Evolutionary conservation across 2,797 vertebrate genomes (phyloP), one percentile per base, ranked within the genome.

Genomic region (Geotrypetes seraphini): DNA sequence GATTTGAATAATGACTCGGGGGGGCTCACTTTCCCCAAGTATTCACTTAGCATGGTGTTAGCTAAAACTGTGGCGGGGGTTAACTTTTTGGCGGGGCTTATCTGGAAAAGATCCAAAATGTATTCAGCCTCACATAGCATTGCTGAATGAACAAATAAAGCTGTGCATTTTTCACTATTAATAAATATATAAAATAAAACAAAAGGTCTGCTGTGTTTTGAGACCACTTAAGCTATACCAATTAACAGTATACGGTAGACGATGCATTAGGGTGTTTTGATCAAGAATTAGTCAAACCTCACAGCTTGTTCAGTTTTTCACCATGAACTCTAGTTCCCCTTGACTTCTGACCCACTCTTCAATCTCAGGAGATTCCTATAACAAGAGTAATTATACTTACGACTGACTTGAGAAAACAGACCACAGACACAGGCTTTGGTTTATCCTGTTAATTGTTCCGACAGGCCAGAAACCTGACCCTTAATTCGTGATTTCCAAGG

Each of bases 381-480:
- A 63, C 53, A 17, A 53, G 16, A 16, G 33, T 64, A 70, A 60
- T 66, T 68, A 38, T 18, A 53, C 22, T 58, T 39, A 56, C 37
- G 32, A 17, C 36, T 68, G 40, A 38, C 40, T 19, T 41, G 39
- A 63, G 44, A 62, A 71, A 66, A 60, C 8, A 63, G 31, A 29
- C 12, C 28, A 57, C 25, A 36, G 33, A 51, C 62, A 47, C 10
- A 39, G 22, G n/a, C 26, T 69, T 39, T 59, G 36, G 66, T 34
- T 50, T 37, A 59, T 57, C 63, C 38, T 52, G 7, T 51, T 71
- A 67, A 66, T 66, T 60, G 39, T 24, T 65, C 22, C 33, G 44
- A n/a, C n/a, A 64, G 43, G 64, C 61, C 68, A 60, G 21, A 41
- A 63, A 18, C 22, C 36, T 55, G 34, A 39, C 15, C 49, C 40